These are phyloP conservation scores for Muricea muricata DNA, from an alignment of 92 coral and sea anemone species.

Conservation along the genomic window DNA sequence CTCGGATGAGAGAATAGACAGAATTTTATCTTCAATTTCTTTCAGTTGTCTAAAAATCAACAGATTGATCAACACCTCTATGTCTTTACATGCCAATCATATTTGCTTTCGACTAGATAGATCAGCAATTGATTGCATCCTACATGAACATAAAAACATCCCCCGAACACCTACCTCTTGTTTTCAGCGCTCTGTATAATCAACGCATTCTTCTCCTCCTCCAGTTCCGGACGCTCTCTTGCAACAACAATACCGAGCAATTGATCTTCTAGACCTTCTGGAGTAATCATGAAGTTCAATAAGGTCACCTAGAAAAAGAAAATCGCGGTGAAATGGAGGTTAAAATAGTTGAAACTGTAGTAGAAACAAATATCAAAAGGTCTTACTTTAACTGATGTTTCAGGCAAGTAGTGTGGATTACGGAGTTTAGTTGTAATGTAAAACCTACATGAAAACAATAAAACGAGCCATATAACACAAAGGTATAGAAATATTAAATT, in stretches of 20 bases:
- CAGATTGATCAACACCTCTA: too few species aligned
- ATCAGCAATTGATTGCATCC: too few species aligned
- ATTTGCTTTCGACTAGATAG: too few species aligned
- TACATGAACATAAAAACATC: slow-evolving; percentile 19
- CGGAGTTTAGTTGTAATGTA: background rate
- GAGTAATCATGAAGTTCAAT: slow-evolving; percentile 97
- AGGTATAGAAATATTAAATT: too few species aligned
- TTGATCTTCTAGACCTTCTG: slow-evolving; percentile 94
- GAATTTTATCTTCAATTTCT: slow-evolving; percentile 97
- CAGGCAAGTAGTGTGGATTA: background rate
- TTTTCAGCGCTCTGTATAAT: slow-evolving; percentile 92
- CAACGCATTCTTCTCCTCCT: slow-evolving; percentile 89
- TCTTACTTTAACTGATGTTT: background rate
- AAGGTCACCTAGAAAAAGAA: slow-evolving; percentile 75
- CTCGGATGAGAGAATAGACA: slow-evolving; percentile 94
- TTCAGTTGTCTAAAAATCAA: too few species aligned
- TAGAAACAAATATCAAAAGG: too few species aligned
- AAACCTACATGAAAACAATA: too few species aligned
- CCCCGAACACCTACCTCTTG: slow-evolving; percentile 89
- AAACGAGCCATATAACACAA: too few species aligned
- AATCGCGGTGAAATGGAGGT: too few species aligned
- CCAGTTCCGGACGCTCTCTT: slow-evolving; percentile 90
- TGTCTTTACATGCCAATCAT: too few species aligned
- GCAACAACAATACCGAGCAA: slow-evolving; percentile 96
- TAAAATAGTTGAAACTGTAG: too few species aligned